These are phyloP conservation scores for Saimiri boliviensis DNA, from an alignment of 2,113 vertebrate genomes.

Conservation along the genomic window DNA sequence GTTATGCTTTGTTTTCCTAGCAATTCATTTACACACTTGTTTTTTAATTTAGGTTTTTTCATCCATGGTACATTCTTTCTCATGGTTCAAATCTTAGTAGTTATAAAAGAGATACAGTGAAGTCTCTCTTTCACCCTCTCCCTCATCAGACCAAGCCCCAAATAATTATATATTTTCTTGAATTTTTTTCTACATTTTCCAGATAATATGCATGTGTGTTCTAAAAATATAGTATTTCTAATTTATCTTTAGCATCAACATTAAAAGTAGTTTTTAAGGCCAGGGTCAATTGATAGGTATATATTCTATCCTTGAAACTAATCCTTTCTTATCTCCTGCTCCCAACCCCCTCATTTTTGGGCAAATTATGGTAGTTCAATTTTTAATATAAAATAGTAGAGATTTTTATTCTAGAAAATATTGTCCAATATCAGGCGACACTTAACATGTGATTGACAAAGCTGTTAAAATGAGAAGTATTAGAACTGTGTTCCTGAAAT, in stretches of 20 bases:
- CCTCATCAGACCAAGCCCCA: neutral
- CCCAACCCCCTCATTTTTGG: neutral
- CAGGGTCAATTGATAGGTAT: neutral
- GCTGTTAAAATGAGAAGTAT: neutral
- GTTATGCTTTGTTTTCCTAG: neutral
- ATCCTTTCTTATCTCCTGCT: neutral
- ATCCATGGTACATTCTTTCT: neutral
- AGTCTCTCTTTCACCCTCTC: neutral
- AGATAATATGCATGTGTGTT: neutral
- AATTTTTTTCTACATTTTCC: neutral
- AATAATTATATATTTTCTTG: neutral
- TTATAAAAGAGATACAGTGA: neutral
- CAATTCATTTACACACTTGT: neutral
- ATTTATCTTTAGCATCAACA: neutral
- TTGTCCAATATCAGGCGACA: neutral
- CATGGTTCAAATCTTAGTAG: neutral
- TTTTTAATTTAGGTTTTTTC: neutral
- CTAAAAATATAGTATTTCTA: neutral
- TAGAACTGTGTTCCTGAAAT: neutral
- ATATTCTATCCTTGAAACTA: neutral
- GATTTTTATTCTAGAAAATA: neutral
- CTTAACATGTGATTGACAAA: neutral
- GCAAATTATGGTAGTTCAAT: neutral
- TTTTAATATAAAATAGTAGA: neutral
- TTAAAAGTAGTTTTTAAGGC: neutral